A percentile compares a stretch with the other conserved stretches of the same genome.
These are phyloP conservation scores for Pristis pectinata DNA, from an alignment of 2,797 vertebrate genomes.

Conservation along the genomic window DNA sequence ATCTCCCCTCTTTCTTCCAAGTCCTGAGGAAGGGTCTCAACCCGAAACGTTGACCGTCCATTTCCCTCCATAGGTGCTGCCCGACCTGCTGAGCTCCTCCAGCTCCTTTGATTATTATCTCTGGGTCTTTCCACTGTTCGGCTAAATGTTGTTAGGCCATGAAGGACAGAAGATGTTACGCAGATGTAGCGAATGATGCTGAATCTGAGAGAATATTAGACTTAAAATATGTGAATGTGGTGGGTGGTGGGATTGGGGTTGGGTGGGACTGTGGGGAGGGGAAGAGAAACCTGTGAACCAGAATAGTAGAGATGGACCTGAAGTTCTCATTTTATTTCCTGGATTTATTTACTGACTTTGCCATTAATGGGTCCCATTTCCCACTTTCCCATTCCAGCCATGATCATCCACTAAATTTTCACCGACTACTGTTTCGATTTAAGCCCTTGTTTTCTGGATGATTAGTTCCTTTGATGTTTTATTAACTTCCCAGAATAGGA, in stretches of 20 bases:
- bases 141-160: neutral
- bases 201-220: neutral
- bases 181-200: neutral
- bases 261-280: neutral
- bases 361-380: neutral
- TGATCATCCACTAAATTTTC: neutral
- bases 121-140: neutral
- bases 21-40: too few species aligned
- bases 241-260: too few species aligned
- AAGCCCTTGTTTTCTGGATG: slow-evolving; percentile 1
- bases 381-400: neutral
- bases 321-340: neutral
- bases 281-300: neutral
- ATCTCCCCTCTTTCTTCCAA: too few species aligned
- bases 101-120: neutral
- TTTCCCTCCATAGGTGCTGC: too few species aligned
- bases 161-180: too few species aligned
- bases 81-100: too few species aligned
- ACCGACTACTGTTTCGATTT: neutral
- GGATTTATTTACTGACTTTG: neutral
- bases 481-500: neutral
- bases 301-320: neutral
- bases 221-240: neutral
- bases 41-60: too few species aligned
- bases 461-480: neutral